Evolutionary conservation across 2,888 invertebrate genomes (phyloP), one percentile per base, ranked within the genome.

Genomic region (Punctoribates punctum): DNA sequence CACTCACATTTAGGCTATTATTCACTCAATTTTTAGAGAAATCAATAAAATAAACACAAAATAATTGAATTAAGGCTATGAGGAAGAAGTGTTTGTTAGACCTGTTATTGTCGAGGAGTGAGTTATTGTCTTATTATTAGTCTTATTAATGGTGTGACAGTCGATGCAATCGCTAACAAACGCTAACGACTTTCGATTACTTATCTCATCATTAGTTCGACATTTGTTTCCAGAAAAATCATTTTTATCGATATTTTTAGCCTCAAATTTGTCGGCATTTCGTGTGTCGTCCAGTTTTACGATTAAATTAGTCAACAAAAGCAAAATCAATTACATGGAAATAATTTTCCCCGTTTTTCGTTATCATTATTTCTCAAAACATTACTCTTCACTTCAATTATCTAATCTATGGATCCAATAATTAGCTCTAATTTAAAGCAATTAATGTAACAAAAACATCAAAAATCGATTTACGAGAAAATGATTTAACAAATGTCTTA

Each of bases 61-160:
- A n/a, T n/a, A 5, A 51, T 11, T 51, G n/a, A 20, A 60, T 60
- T 20, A 60, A 13, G 60, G 25, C 15, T 60, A 15, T 27, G 11
- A 27, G 11, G 1, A 25, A 60, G 27, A 23, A 57, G 8, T 65
- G 38, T 25, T 0, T 25, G 25, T 72, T 27, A 72, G 72, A 72
- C 72, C 72, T 72, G 72, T 72, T 48, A 72, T 72, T 25, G 72
- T 72, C 11, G 72, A 72, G 15, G 72, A 72, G 46, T 72, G 42
- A 27, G 72, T 62, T 1, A 54, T 20, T 62, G 20, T 42, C 25
- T 42, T 42, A 46, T 72, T 72, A 72, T 34, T 48, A 25, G 17
- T 72, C 11, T 25, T 48, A 48, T 48, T 46, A 72, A 48, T 72
- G 11, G 72, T 46, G 11, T 72, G 42, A 48, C 65, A 67, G 34